These are phyloP conservation scores for Papilio gigon DNA, from an alignment of 2,888 invertebrate species.

Conservation along the genomic window DNA sequence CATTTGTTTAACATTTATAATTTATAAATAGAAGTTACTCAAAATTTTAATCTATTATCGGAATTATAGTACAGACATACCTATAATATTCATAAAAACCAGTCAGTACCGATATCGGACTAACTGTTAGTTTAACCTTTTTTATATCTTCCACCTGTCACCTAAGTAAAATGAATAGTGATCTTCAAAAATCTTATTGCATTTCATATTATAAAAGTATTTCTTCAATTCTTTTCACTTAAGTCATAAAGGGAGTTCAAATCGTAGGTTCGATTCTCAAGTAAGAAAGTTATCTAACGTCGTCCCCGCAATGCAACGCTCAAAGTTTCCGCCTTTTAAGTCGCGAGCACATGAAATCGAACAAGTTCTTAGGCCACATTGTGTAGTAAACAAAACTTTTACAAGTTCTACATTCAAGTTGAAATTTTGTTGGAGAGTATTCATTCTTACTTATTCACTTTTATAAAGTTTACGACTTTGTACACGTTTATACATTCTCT, in stretches of 20 bases:
- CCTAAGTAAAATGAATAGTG: neutral
- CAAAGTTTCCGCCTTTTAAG: slow-evolving; percentile 33
- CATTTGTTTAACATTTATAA: neutral
- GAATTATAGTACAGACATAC: too few relatives aligned
- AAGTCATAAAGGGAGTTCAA: slow-evolving; percentile 18
- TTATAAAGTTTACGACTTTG: slow-evolving; percentile 11
- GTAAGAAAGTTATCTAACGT: slow-evolving; percentile 26
- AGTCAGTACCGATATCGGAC: too few relatives aligned
- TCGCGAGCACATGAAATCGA: slow-evolving; percentile 34
- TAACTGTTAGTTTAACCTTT: too few relatives aligned
- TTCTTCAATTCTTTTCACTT: neutral
- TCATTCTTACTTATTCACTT: slow-evolving; percentile 31
- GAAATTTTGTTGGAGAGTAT: slow-evolving; percentile 17
- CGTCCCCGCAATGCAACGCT: slow-evolving; percentile 16
- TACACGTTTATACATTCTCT: neutral
- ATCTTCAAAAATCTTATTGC: neutral
- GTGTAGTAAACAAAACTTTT: slow-evolving; percentile 31
- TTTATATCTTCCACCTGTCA: neutral
- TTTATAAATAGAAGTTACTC: neutral
- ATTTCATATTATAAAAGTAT: too few relatives aligned
- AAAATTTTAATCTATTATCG: too few relatives aligned
- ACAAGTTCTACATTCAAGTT: slow-evolving; percentile 8
- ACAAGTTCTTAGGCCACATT: slow-evolving; percentile 32
- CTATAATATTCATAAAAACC: too few relatives aligned
- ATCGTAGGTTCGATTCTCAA: slow-evolving; percentile 6